Conservation (phyloP, 2,888 invertebrate genomes). For the Dicyrtomina minuta region DNA sequence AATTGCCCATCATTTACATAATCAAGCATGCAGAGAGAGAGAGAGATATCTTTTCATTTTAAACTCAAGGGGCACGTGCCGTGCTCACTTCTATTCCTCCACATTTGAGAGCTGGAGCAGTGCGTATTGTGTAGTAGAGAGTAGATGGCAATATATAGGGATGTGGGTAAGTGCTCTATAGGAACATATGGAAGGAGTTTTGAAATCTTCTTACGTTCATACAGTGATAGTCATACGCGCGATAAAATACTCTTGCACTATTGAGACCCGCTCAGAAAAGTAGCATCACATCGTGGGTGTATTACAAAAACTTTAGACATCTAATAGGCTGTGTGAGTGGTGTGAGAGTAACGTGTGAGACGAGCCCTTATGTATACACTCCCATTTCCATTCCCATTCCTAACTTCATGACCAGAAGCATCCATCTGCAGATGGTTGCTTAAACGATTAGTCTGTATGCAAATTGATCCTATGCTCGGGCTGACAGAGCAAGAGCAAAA, state of each 20-base stretch:
- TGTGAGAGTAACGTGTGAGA: neutral
- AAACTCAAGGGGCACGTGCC: conserved; percentile 35
- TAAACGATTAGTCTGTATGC: conserved; percentile 12
- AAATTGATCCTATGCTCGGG: conserved; percentile 7
- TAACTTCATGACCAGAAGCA: neutral
- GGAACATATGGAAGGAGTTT: too few species aligned
- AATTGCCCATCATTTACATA: conserved; percentile 40
- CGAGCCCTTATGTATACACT: too few species aligned
- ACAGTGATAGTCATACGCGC: neutral
- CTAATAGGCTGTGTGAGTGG: neutral
- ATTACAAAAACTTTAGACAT: too few species aligned
- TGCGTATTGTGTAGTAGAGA: too few species aligned
- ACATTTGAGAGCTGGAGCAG: too few species aligned
- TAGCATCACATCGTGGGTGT: neutral
- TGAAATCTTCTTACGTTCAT: too few species aligned
- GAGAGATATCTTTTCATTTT: conserved; percentile 31
- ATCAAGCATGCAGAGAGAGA: conserved; percentile 31
- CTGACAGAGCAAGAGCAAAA: neutral
- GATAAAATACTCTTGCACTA: neutral
- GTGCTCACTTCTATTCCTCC: conserved; percentile 13
- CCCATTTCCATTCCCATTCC: neutral
- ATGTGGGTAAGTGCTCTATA: too few species aligned
- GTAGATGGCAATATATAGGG: too few species aligned
- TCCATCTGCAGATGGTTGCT: conserved; percentile 15
- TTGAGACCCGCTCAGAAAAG: too few species aligned